Percentiles rank a stretch among this genome's conserved stretches.
These are phyloP conservation scores for Globicephala melas DNA, from an alignment of 2,113 vertebrate genomes.

Conservation along the genomic window DNA sequence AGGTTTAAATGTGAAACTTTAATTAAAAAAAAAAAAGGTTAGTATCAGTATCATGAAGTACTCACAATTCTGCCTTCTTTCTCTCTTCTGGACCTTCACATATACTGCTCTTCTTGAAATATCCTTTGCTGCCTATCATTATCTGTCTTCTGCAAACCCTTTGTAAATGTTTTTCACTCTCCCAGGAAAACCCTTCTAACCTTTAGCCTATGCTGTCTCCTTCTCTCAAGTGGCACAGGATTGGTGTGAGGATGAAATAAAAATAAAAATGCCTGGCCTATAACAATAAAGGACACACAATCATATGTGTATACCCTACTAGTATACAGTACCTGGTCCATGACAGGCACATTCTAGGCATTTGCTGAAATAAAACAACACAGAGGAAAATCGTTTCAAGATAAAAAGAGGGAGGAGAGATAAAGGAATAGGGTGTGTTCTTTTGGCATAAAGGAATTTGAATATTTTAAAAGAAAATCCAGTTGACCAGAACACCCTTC, in stretches of 20 bases:
- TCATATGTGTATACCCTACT: background rate
- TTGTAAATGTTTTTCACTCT: background rate
- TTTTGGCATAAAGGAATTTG: background rate
- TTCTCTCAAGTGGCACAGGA: background rate
- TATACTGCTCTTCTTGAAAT: background rate
- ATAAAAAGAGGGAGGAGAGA: background rate
- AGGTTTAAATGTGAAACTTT: background rate
- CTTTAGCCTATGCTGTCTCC: background rate
- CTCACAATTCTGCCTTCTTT: background rate
- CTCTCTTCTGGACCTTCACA: background rate
- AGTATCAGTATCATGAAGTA: background rate
- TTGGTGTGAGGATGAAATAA: background rate
- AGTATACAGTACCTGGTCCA: background rate
- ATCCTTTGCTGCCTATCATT: background rate
- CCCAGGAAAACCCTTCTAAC: background rate
- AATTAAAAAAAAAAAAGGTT: background rate
- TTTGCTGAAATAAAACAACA: conserved; percentile 8
- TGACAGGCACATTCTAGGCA: background rate
- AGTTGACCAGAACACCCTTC: conserved; percentile 1
- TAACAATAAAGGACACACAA: background rate
- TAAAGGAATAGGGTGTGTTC: background rate
- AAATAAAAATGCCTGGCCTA: background rate
- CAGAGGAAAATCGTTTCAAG: background rate
- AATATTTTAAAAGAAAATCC: conserved; percentile 17
- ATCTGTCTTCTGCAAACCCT: background rate